Base-by-base conservation (phyloP, 2,113 vertebrate genomes). In the Oophaga pumilio region DNA sequence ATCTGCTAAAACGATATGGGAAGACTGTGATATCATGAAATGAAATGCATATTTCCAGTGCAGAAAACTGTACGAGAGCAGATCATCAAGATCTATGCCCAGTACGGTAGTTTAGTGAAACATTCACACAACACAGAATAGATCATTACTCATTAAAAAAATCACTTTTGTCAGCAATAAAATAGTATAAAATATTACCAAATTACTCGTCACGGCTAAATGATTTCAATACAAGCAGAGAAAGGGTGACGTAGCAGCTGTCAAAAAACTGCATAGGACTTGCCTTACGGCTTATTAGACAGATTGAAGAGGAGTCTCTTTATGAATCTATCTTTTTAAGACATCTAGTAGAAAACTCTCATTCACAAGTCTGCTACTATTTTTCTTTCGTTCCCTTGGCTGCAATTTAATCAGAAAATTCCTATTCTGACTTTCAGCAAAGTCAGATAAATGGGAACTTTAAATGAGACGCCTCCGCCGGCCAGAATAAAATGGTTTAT, bases 371-470 rank as follows among this genome's bases (percentile, higher is more conserved):
- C 20, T 2, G 20, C 59, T 53, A 64, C 92, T 92, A 87, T 49
- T 81, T 89, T 87, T 50, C 76, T 78, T 89, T 89, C 28, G 87
- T 26, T n/a, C 82, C 52, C 59, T 92, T 85, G 91, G 85, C 82
- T 59, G n/a, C 90, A 89, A 91, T 92, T 69, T 93, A 89, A 93
- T 93, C 90, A 89, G 87, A 71, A 89, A 83, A 82, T 88, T 91
- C 92, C 80, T 88, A 14, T 90, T 88, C 66, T 93, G 92, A 91
- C 90, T 93, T 92, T 90, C 56, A 91, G 89, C 88, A 91, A 93
- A 92, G 90, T 91, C 90, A 92, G 24, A 60, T 88, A 71, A 85
- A 90, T 87, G 53, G 59, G 90, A 92, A 92, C 78, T 91, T 91
- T 88, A 88, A 89, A 91, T 64, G 76, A 85, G 90, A 92, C 89